phyloP scores from a whole-genome alignment of 64 coral and sea anemone species.

The Orbicella faveolata region DNA sequence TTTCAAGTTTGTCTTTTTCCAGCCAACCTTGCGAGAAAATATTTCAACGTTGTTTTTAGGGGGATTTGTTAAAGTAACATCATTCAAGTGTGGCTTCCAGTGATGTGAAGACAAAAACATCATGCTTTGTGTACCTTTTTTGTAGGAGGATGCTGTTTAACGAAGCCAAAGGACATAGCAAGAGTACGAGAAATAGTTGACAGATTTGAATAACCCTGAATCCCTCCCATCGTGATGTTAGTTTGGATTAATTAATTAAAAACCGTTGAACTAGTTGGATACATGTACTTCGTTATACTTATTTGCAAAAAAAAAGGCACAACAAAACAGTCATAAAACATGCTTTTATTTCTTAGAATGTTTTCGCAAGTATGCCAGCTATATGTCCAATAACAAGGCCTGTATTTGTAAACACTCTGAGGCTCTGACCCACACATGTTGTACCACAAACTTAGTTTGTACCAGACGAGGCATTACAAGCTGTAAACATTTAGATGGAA shows the following conservation, averaged over 20 bases:
- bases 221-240: neutral
- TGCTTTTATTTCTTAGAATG: neutral
- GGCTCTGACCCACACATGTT: neutral
- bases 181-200: conserved; percentile 31
- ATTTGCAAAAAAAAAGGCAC: neutral
- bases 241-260: neutral
- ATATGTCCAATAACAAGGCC: neutral
- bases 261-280: no score
- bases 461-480: neutral
- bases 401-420: neutral
- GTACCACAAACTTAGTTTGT: neutral
- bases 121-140: neutral
- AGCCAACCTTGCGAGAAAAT: no score
- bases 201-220: neutral
- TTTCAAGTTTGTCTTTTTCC: no score
- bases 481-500: neutral
- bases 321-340: neutral
- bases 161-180: conserved; percentile 15
- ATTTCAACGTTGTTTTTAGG: no score
- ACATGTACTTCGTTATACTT: no score
- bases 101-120: neutral
- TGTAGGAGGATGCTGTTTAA: conserved; percentile 53
- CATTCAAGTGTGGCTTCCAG: neutral
- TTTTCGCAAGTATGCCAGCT: neutral
- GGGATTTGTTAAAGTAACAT: no score